A percentile compares a stretch with the other conserved stretches of the same genome.
These are phyloP conservation scores for Pocillopora damicornis DNA, from an alignment of 64 coral and sea anemone genomes.

Conservation along the genomic window DNA sequence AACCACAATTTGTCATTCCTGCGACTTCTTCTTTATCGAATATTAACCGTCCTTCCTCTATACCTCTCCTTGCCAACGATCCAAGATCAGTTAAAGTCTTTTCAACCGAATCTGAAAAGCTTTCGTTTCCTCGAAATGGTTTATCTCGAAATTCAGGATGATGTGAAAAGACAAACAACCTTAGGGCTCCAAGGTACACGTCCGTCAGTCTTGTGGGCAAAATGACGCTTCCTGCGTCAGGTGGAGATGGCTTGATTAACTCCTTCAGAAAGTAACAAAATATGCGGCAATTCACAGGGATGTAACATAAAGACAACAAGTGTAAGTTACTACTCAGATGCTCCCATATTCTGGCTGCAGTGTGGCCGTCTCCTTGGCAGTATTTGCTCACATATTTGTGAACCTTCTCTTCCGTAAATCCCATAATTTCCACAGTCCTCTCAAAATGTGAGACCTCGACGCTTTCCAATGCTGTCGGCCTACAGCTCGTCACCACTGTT, in stretches of 20 bases:
- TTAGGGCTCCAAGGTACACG: constrained; percentile 42
- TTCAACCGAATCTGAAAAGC: constrained; percentile 29
- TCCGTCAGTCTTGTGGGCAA: constrained; percentile 46
- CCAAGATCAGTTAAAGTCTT: constrained; percentile 34
- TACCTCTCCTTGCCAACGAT: constrained; percentile 28
- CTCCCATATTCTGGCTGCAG: constrained; percentile 24
- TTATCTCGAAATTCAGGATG: constrained; percentile 35
- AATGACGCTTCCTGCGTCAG: background rate
- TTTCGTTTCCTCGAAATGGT: background rate
- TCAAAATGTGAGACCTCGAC: background rate
- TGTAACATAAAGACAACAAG: constrained; percentile 56
- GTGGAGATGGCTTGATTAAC: background rate
- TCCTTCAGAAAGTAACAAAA: constrained; percentile 54
- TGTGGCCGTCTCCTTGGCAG: background rate
- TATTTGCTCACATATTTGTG: constrained; percentile 18
- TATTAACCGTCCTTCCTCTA: constrained; percentile 23
- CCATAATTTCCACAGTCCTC: constrained; percentile 17
- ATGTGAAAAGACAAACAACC: constrained; percentile 47
- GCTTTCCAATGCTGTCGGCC: constrained; percentile 2
- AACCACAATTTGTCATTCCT: constrained; percentile 44
- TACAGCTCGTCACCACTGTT: constrained; percentile 34
- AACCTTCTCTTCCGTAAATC: constrained; percentile 40
- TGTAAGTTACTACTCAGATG: constrained; percentile 44
- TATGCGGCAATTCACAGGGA: constrained; percentile 63
- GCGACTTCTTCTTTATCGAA: constrained; percentile 47